A percentile compares a stretch with the other conserved stretches of the same genome.
phyloP scores from a whole-genome alignment of 2,888 invertebrate species.

The Pogonocherus hispidulus region DNA sequence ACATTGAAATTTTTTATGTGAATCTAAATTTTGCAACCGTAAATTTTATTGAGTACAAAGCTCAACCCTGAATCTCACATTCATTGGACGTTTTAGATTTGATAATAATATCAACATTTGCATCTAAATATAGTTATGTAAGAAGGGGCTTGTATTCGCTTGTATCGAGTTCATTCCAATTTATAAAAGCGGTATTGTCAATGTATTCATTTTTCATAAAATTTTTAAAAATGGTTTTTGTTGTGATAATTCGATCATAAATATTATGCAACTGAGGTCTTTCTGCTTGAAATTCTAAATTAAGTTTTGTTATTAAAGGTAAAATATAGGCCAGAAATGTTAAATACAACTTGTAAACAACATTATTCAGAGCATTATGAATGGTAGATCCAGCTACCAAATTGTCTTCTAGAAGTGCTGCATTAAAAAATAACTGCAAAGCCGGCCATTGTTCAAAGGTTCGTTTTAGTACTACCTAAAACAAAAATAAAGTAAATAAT shows the following conservation, averaged over 20 bases:
- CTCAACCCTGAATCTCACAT: conserved; percentile 37
- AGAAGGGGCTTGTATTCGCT: conserved; percentile 36
- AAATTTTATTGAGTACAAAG: conserved; percentile 38
- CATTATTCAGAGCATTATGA: neutral
- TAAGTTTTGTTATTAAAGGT: conserved; percentile 39
- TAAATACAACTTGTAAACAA: conserved; percentile 1
- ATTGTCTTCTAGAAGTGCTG: neutral
- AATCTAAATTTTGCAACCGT: conserved; percentile 26
- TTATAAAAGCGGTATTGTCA: conserved; percentile 23
- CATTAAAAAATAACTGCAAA: conserved; percentile 4
- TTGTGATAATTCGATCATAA: neutral
- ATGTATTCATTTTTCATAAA: conserved; percentile 35
- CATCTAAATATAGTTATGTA: conserved; percentile 37
- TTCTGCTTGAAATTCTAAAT: conserved; percentile 40
- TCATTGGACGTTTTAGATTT: neutral
- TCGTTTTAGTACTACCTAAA: conserved; percentile 15
- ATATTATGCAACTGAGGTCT: conserved; percentile 25
- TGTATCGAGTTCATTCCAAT: conserved; percentile 20
- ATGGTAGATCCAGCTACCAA: neutral
- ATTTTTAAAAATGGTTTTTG: conserved; percentile 29
- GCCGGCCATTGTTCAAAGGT: conserved; percentile 25
- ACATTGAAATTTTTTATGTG: no score
- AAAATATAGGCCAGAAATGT: conserved; percentile 29
- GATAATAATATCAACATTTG: conserved; percentile 21
- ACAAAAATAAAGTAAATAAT: neutral